Evolutionary conservation across 2,888 invertebrate genomes (phyloP).

Genomic region (Taphrorychus bicolor): DNA sequence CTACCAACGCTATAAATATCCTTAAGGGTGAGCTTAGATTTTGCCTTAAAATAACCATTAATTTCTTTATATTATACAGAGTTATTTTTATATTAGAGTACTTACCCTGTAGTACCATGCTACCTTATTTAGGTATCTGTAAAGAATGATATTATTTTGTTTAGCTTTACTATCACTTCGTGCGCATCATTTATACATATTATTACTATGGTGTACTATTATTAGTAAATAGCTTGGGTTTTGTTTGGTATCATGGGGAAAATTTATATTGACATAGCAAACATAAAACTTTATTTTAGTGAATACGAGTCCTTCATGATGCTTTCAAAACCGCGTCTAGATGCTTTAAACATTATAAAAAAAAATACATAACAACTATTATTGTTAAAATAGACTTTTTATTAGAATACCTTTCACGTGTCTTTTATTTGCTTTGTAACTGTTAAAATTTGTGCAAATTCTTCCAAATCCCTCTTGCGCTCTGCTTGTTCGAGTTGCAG

Average conservation of each 20-base stretch:
- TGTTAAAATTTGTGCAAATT: slow-evolving; percentile 55
- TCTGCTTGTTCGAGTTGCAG: slow-evolving; percentile 70
- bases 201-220: not conserved
- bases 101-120: not conserved
- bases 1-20: no score
- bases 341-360: not conserved
- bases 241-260: not conserved
- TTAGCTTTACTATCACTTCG: not conserved
- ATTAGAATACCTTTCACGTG: not conserved
- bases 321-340: not conserved
- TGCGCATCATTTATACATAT: not conserved
- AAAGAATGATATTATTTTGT: not conserved
- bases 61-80: not conserved
- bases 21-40: no score
- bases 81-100: not conserved
- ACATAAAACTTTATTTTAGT: no score
- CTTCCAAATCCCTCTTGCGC: slow-evolving; percentile 67
- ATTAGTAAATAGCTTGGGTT: not conserved
- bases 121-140: not conserved
- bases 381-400: not conserved
- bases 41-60: not conserved
- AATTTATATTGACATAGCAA: not conserved
- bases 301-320: not conserved
- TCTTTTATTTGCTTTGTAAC: not conserved
- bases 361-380: not conserved